Conservation (phyloP, 37 sponge, comb jelly and placozoan genomes). For the Hexactinellida sp. region DNA sequence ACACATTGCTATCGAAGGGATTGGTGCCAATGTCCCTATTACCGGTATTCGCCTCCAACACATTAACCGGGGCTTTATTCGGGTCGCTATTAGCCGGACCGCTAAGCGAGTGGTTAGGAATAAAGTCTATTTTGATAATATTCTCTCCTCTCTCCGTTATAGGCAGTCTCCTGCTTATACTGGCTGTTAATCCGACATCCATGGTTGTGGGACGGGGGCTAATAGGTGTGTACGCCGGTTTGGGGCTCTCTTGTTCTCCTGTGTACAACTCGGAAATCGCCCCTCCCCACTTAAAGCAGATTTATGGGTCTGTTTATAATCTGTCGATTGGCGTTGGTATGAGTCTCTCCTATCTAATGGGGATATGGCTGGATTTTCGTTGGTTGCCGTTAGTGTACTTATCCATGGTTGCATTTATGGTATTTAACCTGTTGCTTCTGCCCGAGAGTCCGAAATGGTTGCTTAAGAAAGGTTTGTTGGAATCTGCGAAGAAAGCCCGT, state of each 20-base stretch:
- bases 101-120: neutral
- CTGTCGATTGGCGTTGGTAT: neutral
- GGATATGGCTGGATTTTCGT: neutral
- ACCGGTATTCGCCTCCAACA: neutral
- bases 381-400: neutral
- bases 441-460: neutral
- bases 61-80: neutral
- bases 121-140: neutral
- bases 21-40: neutral
- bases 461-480: neutral
- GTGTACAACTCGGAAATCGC: neutral
- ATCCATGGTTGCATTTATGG: neutral
- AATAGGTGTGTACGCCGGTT: neutral
- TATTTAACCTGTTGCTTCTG: neutral
- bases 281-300: neutral
- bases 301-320: neutral
- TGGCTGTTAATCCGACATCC: neutral
- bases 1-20: neutral
- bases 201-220: neutral
- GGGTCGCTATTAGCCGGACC: neutral
- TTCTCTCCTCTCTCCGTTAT: neutral
- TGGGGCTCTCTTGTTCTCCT: neutral
- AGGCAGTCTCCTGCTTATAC: neutral
- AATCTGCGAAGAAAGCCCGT: neutral
- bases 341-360: neutral